phyloP scores from a whole-genome alignment of 1,140 invertebrate genomes.

The Euura lappo region DNA sequence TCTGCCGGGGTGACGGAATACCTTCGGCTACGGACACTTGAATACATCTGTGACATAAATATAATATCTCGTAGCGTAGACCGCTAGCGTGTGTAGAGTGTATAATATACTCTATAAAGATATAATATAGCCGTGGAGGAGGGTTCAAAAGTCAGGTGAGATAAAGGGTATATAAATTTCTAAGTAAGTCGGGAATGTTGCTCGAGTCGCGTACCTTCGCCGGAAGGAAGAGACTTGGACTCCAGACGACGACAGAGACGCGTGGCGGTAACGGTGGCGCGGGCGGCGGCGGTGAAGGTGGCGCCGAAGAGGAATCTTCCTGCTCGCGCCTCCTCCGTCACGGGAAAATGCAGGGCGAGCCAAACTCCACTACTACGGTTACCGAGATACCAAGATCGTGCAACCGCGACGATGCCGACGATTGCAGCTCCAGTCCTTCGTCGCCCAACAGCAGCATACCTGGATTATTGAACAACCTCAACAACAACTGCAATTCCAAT shows the following conservation, averaged over 20 bases:
- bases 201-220: constrained; percentile 60
- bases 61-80: too few relatives aligned
- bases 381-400: constrained; percentile 31
- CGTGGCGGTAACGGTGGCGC: constrained; percentile 26
- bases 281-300: constrained; percentile 22
- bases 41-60: background rate
- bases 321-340: constrained; percentile 61
- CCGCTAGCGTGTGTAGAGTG: too few relatives aligned
- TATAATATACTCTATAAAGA: too few relatives aligned
- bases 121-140: too few relatives aligned
- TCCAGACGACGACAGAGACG: constrained; percentile 52
- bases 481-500: constrained; percentile 56
- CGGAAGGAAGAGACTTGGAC: constrained; percentile 60
- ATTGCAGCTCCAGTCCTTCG: constrained; percentile 49
- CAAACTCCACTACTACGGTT: constrained; percentile 15
- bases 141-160: too few relatives aligned
- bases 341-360: constrained; percentile 43
- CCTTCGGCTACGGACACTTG: background rate
- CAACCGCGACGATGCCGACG: constrained; percentile 47
- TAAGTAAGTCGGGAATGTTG: constrained; percentile 51
- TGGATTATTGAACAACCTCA: constrained; percentile 48
- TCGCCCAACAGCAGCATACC: constrained; percentile 51
- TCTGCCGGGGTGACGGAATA: too few relatives aligned
- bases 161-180: background rate
- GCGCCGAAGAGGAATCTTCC: constrained; percentile 60